A percentile compares a stretch with the other conserved stretches of the same genome.
These are phyloP conservation scores for Drosophila mulleri DNA, from an alignment of 2,888 invertebrate genomes.

Conservation along the genomic window DNA sequence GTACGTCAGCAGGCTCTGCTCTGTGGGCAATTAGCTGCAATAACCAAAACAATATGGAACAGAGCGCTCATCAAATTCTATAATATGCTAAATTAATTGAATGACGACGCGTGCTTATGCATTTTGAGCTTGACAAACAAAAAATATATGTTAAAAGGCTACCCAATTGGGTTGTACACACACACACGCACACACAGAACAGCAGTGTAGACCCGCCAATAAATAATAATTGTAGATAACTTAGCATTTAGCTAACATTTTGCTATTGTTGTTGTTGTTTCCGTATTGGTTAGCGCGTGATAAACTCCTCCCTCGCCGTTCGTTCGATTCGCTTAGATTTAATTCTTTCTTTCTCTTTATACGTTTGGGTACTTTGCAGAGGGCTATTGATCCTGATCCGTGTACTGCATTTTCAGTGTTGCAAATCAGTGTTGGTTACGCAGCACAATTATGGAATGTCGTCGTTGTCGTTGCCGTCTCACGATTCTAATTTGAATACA, in stretches of 20 bases:
- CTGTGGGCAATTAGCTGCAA: slow-evolving; percentile 55
- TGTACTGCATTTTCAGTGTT: slow-evolving; percentile 49
- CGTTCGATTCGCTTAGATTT: slow-evolving; percentile 8
- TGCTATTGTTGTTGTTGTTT: slow-evolving; percentile 41
- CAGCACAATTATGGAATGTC: slow-evolving; percentile 78
- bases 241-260: slow-evolving; percentile 76
- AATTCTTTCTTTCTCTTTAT: slow-evolving; percentile 10
- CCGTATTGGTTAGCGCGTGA: slow-evolving; percentile 76
- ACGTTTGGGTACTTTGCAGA: slow-evolving; percentile 1
- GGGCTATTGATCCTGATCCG: slow-evolving; percentile 59
- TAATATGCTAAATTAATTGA: slow-evolving; percentile 57
- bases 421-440: slow-evolving; percentile 44
- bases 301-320: slow-evolving; percentile 36
- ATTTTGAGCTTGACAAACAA: slow-evolving; percentile 35
- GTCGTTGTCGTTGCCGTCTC: slow-evolving; percentile 39
- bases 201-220: slow-evolving; percentile 56
- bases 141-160: slow-evolving; percentile 10
- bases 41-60: slow-evolving; percentile 36
- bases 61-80: slow-evolving; percentile 39
- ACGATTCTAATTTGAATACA: slow-evolving; percentile 60
- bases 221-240: slow-evolving; percentile 78
- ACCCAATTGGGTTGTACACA: slow-evolving; percentile 43
- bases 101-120: slow-evolving; percentile 48
- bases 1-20: slow-evolving; percentile 23
- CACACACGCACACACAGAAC: slow-evolving; percentile 27